phyloP scores from a whole-genome alignment of 64 coral and sea anemone species.

The Acropora tenuis region DNA sequence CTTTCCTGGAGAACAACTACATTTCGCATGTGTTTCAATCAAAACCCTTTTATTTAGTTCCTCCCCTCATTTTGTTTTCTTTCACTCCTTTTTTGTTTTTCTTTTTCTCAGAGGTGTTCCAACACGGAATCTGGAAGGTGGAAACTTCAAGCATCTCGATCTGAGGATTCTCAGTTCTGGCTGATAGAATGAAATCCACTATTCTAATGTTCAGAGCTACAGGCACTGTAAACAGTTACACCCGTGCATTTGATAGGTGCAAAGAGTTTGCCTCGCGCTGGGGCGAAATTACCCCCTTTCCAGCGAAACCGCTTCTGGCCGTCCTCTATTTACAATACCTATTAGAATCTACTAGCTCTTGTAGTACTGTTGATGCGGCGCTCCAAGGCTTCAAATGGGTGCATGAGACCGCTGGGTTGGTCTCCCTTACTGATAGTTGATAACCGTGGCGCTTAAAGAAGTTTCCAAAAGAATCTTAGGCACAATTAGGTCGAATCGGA shows the following conservation, averaged over 20 bases:
- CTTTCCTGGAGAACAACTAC: not conserved
- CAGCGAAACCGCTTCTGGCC: slow-evolving; percentile 8
- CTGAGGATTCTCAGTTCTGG: slow-evolving; percentile 40
- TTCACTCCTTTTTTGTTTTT: no score
- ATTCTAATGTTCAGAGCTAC: slow-evolving; percentile 2
- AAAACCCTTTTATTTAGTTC: not conserved
- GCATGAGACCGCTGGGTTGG: slow-evolving; percentile 16
- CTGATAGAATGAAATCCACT: slow-evolving; percentile 1
- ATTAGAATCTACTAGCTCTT: slow-evolving; percentile 27
- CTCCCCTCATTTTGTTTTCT: not conserved
- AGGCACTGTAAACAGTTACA: slow-evolving; percentile 23
- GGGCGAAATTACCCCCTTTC: not conserved
- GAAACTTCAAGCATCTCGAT: not conserved
- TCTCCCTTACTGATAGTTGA: slow-evolving; percentile 18
- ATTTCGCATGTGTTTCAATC: not conserved
- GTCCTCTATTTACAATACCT: slow-evolving; percentile 39
- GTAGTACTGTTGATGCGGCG: slow-evolving; percentile 30
- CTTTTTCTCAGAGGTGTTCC: slow-evolving; percentile 52
- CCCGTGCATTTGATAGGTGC: slow-evolving; percentile 23
- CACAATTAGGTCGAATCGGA: no score
- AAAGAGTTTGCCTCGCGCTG: slow-evolving; percentile 15
- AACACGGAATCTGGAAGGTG: slow-evolving; percentile 15
- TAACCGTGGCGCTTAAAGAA: not conserved
- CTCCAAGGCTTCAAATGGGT: slow-evolving; percentile 34
- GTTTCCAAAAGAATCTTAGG: no score